Evolutionary conservation across 2,113 vertebrate species (phyloP).

Genomic region (Euleptes europaea): DNA sequence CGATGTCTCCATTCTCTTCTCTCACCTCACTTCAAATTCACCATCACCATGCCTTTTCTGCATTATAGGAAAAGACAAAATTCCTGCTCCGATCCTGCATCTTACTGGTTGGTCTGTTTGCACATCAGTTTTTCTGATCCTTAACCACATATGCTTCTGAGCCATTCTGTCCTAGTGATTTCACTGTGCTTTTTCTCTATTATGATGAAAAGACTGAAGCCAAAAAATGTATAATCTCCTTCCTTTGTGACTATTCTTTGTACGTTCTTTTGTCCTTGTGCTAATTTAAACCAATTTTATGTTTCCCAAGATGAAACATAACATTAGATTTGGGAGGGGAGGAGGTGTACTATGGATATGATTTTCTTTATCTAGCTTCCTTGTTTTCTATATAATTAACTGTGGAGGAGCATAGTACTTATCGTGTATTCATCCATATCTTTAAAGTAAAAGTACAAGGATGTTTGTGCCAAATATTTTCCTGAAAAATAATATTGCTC

Average conservation of each 20-base stretch:
- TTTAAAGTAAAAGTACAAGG: constrained; percentile 52
- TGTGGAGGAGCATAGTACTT: constrained; percentile 27
- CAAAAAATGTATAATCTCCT: not conserved
- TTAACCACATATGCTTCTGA: not conserved
- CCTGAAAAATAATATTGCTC: constrained; percentile 66
- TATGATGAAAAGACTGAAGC: not conserved
- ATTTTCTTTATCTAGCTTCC: constrained; percentile 18
- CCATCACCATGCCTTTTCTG: too few relatives aligned
- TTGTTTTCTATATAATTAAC: constrained; percentile 34
- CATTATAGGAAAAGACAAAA: too few relatives aligned
- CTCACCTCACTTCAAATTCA: too few relatives aligned
- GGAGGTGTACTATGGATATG: not conserved
- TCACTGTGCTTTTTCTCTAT: not conserved
- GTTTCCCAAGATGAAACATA: not conserved
- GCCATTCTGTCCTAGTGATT: not conserved
- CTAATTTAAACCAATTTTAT: not conserved
- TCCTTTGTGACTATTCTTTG: not conserved
- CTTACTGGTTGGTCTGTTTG: too few relatives aligned
- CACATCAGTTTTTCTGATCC: not conserved
- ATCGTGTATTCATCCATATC: constrained; percentile 45
- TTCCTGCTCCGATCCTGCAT: too few relatives aligned
- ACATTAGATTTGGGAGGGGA: not conserved
- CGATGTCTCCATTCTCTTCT: too few relatives aligned
- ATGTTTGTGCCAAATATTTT: constrained; percentile 51
- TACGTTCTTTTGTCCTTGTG: not conserved